A percentile compares a stretch with the other conserved stretches of the same genome.
Evolutionary conservation across 1,140 invertebrate species (phyloP).

Genomic region (Liolophura sinensis): DNA sequence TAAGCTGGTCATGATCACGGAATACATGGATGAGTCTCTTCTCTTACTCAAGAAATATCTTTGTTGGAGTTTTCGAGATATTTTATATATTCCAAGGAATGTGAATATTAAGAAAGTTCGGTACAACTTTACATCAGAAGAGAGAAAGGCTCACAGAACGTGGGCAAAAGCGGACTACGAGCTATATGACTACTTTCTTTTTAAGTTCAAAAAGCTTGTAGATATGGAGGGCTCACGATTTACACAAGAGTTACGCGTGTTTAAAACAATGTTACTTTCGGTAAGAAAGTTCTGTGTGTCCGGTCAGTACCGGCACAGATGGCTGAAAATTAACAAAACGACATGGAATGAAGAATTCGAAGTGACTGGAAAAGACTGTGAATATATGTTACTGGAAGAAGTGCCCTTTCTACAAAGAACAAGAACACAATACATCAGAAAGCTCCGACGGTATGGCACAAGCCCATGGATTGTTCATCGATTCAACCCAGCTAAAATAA

Average conservation of each 20-base stretch:
- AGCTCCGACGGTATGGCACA: too few relatives aligned
- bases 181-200: conserved; percentile 24
- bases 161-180: conserved; percentile 20
- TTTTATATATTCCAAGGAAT: conserved; percentile 42
- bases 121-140: neutral
- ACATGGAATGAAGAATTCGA: too few relatives aligned
- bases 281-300: too few relatives aligned
- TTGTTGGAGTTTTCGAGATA: conserved; percentile 61
- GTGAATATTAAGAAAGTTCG: conserved; percentile 4
- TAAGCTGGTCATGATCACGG: conserved; percentile 62
- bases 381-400: too few relatives aligned
- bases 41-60: conserved; percentile 60
- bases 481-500: too few relatives aligned
- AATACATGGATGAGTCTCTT: conserved; percentile 64
- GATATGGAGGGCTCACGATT: conserved; percentile 9
- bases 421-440: too few relatives aligned
- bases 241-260: conserved; percentile 8
- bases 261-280: too few relatives aligned
- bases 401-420: too few relatives aligned
- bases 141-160: conserved; percentile 3
- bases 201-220: conserved; percentile 13
- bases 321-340: too few relatives aligned
- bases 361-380: too few relatives aligned
- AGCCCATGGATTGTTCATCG: too few relatives aligned
- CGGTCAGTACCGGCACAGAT: too few relatives aligned